Evolutionary conservation across 2,888 invertebrate species (phyloP), one percentile per base, ranked within the genome.

Genomic region (Dasysyrphus tricinctus): DNA sequence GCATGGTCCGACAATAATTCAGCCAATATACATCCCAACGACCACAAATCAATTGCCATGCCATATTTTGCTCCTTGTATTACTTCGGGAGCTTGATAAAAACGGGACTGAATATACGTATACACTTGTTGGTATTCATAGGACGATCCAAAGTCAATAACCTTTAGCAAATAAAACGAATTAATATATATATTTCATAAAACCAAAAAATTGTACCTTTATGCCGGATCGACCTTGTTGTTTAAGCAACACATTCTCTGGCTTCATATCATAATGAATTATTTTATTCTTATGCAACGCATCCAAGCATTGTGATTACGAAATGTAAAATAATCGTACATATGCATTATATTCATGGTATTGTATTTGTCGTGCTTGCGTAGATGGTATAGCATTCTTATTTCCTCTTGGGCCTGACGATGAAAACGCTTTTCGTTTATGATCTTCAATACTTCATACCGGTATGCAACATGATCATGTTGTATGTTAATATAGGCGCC

Each of bases 191-290:
- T 54, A 24, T 34, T 47, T 8, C 37, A 44, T 42, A 5, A 32
- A 24, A 34, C 16, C 0, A 9, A 9, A 44, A 24, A 29, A 12
- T 12, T 93, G 93, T 93, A 97, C 97, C 96, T 99, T 99, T 91
- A 99, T 98, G 88, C 99, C 98, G 92, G 98, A 98, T 91, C 99
- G 96, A 89, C 99, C 99, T 93, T 98, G 98, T 93, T 99, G 99
- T 93, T 99, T 99, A 88, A 99, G 95, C 90, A 99, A 94, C 89
- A 99, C 98, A 93, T 99, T 99, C 94, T 99, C 99, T 59, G 99
- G 99, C 93, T 99, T 99, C 96, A 99, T 97, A 95, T 99, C 99
- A 94, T 99, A 99, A 94, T 99, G 99, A 90, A 99, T 99, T 91
- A 99, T 98, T 93, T 98, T 96, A 93, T 98, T 98, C 92, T 97